These are phyloP conservation scores for Montipora cactus DNA, from an alignment of 64 coral and sea anemone genomes.

Conservation along the genomic window DNA sequence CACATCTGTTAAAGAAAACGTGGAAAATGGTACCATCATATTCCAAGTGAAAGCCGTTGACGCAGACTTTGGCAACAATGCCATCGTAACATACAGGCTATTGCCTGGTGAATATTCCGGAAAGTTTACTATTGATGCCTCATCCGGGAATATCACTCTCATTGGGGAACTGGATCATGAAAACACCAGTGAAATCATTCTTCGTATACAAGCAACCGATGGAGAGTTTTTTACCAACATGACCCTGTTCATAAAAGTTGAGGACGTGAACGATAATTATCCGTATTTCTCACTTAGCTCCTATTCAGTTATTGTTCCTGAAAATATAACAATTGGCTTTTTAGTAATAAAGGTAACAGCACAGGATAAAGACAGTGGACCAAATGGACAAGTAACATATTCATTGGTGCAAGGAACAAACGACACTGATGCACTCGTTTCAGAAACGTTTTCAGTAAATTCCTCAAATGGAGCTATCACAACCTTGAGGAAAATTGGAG, in stretches of 20 bases:
- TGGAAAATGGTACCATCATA: constrained; percentile 11
- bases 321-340: background rate
- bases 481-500: background rate
- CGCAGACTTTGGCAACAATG: constrained; percentile 18
- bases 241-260: background rate
- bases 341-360: background rate
- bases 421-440: background rate
- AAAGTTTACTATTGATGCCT: background rate
- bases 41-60: constrained; percentile 28
- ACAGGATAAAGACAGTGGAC: background rate
- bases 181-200: background rate
- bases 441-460: background rate
- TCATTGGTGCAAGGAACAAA: background rate
- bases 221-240: constrained; percentile 5
- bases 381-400: constrained; percentile 8
- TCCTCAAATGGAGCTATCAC: background rate
- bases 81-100: background rate
- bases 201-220: constrained; percentile 33
- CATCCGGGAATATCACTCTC: constrained; percentile 36
- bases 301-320: background rate
- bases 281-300: background rate
- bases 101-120: background rate
- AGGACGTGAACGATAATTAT: background rate
- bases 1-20: background rate
- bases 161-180: constrained; percentile 4